phyloP scores from a whole-genome alignment of 2,888 invertebrate species.

The Erebia ligea region DNA sequence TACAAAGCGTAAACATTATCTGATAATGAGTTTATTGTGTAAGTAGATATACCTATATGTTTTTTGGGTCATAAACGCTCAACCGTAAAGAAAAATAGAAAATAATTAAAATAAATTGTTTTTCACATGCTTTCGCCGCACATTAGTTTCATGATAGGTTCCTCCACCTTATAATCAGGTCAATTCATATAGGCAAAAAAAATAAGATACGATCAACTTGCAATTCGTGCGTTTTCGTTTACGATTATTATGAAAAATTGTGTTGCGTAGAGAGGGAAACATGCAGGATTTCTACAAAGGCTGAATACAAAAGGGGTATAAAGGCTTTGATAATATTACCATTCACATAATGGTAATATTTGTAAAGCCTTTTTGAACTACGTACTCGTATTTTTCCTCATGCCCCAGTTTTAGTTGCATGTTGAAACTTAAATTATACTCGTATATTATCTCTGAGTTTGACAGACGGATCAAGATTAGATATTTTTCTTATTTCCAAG shows the following conservation, averaged over 20 bases:
- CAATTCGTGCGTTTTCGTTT: neutral
- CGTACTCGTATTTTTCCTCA: slow-evolving; percentile 22
- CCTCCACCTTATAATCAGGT: no score
- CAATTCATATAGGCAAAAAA: neutral
- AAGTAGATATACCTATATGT: no score
- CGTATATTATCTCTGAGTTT: neutral
- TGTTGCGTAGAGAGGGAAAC: neutral
- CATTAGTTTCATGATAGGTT: no score
- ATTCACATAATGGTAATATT: neutral
- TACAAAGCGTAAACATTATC: no score
- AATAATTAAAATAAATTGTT: no score
- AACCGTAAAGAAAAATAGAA: no score
- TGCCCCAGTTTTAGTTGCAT: slow-evolving; percentile 22
- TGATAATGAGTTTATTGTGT: no score
- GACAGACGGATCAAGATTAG: neutral
- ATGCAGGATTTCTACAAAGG: slow-evolving; percentile 13
- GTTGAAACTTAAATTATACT: slow-evolving; percentile 7
- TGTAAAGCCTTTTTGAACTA: slow-evolving; percentile 29
- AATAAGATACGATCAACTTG: neutral
- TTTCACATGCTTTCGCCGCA: no score
- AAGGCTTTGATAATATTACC: neutral
- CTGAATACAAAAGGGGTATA: slow-evolving; percentile 11
- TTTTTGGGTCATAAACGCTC: no score
- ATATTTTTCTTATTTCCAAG: neutral
- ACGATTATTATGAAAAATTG: slow-evolving; percentile 3